phyloP scores from a whole-genome alignment of 2,113 vertebrate species.

The Nycticorax nycticorax region DNA sequence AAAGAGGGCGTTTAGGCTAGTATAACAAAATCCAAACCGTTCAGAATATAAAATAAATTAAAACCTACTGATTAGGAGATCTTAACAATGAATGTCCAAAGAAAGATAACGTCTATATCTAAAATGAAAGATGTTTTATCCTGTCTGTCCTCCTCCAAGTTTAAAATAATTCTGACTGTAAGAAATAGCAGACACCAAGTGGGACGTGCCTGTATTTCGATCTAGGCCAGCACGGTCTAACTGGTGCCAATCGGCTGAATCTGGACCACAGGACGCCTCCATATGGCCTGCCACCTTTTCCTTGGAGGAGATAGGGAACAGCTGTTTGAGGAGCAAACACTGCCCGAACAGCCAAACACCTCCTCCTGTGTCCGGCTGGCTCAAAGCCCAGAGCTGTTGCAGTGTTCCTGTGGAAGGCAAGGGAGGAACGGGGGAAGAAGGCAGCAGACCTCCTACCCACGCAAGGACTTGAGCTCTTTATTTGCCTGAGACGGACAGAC shows the following conservation, averaged over 20 bases:
- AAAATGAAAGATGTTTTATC: neutral
- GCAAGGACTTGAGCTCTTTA: constrained; percentile 16
- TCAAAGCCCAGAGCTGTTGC: constrained; percentile 41
- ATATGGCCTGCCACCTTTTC: constrained; percentile 67
- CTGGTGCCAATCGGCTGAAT: constrained; percentile 32
- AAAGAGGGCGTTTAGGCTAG: neutral
- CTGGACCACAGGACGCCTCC: constrained; percentile 59
- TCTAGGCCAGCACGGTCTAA: constrained; percentile 32
- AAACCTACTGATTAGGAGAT: constrained; percentile 33
- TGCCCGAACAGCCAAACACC: constrained; percentile 58
- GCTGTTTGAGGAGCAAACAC: constrained; percentile 54
- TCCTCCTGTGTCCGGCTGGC: constrained; percentile 64
- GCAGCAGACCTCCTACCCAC: constrained; percentile 44
- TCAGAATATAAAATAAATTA: constrained; percentile 56
- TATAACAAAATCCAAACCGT: constrained; percentile 13
- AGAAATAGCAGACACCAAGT: constrained; percentile 10
- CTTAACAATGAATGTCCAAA: neutral
- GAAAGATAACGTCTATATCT: neutral
- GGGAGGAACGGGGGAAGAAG: constrained; percentile 2
- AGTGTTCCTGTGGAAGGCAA: constrained; percentile 20
- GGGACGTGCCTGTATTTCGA: neutral
- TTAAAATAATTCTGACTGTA: neutral
- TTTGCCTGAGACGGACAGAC: neutral
- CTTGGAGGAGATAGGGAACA: constrained; percentile 64
- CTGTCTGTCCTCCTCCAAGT: neutral